These are phyloP conservation scores for Chaitophorus viminalis DNA, from an alignment of 2,888 invertebrate genomes.

Conservation along the genomic window DNA sequence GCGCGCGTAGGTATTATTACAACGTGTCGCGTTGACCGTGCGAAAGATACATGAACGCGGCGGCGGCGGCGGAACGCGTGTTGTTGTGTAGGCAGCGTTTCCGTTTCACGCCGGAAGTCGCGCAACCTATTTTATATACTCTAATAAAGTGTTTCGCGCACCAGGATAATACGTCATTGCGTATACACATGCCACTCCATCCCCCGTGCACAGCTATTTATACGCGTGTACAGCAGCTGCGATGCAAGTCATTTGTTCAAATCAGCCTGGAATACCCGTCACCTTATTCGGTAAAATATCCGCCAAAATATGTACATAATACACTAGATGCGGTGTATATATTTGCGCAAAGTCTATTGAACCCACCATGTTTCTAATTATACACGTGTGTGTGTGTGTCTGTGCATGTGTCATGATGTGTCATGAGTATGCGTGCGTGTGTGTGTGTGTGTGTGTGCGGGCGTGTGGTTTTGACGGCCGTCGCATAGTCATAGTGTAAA, in stretches of 20 bases:
- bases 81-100: too few species aligned
- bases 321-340: too few species aligned
- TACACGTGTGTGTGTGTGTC: not conserved
- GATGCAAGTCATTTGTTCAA: constrained; percentile 9
- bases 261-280: not conserved
- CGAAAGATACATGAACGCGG: not conserved
- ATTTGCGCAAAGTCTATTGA: too few species aligned
- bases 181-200: not conserved
- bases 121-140: not conserved
- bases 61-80: not conserved
- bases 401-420: too few species aligned
- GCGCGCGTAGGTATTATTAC: too few species aligned
- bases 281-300: too few species aligned
- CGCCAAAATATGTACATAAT: not conserved
- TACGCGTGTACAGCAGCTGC: not conserved
- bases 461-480: not conserved
- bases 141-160: not conserved
- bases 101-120: too few species aligned
- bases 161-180: not conserved
- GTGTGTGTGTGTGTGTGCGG: not conserved
- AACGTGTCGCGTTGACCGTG: constrained; percentile 1
- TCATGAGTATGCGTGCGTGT: not conserved
- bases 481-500: not conserved
- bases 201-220: not conserved
- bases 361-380: not conserved